Evolutionary conservation across 2,113 vertebrate species (phyloP).

Genomic region (Dicaeum eximium): DNA sequence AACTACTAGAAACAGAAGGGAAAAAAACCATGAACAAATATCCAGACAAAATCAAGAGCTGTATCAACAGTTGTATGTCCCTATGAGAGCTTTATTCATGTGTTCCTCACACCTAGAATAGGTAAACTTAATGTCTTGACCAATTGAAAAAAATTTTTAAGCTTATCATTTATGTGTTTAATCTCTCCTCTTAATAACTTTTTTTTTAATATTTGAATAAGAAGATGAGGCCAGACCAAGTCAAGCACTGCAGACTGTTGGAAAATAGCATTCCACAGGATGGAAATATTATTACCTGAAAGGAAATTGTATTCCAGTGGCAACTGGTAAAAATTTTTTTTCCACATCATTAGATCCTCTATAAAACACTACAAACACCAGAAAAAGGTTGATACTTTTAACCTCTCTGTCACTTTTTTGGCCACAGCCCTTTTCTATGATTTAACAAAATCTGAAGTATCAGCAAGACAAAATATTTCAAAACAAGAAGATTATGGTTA

Average conservation of each 20-base stretch:
- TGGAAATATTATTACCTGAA: background rate
- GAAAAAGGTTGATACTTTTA: background rate
- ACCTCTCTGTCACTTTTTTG: background rate
- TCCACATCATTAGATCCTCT: background rate
- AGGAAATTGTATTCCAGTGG: background rate
- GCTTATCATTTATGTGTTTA: background rate
- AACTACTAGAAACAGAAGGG: background rate
- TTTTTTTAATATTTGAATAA: background rate
- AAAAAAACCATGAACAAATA: background rate
- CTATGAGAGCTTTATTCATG: background rate
- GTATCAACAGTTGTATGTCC: background rate
- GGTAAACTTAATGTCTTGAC: background rate
- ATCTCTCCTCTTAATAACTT: background rate
- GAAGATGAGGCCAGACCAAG: background rate
- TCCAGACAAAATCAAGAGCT: background rate
- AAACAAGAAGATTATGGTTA: background rate
- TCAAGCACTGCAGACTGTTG: background rate
- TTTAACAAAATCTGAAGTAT: background rate
- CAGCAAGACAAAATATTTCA: background rate
- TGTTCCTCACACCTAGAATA: background rate
- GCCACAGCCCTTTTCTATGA: background rate
- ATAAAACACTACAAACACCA: background rate
- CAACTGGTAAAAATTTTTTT: background rate
- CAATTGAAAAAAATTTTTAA: background rate
- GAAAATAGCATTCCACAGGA: background rate